Evolutionary conservation across 2,113 vertebrate species (phyloP).

Genomic region (Trichechus manatus): DNA sequence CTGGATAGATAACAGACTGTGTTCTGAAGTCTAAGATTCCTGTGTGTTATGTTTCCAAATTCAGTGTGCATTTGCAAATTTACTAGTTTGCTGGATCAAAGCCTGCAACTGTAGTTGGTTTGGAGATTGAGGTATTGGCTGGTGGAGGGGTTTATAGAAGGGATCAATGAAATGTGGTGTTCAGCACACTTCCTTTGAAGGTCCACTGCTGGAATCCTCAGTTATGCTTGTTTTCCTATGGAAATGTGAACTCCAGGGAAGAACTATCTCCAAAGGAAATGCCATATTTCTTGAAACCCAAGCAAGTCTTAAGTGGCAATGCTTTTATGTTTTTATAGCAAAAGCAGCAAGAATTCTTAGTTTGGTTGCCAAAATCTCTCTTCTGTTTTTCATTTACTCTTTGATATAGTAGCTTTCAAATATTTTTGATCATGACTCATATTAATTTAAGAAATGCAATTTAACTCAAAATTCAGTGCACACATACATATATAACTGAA

Average conservation of each 20-base stretch:
- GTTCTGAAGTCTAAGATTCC: neutral
- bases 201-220: conserved; percentile 38
- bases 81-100: neutral
- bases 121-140: neutral
- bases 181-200: conserved; percentile 54
- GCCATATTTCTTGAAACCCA: neutral
- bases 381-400: neutral
- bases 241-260: conserved; percentile 34
- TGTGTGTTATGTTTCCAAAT: neutral
- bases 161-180: neutral
- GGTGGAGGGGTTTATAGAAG: neutral
- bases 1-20: no score
- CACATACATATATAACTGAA: neutral
- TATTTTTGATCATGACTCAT: neutral
- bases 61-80: conserved; percentile 39
- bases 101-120: neutral
- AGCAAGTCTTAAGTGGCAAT: neutral
- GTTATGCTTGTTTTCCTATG: neutral
- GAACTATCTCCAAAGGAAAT: conserved; percentile 49
- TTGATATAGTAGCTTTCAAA: neutral
- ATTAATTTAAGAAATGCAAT: neutral
- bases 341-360: neutral
- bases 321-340: conserved; percentile 30
- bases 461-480: neutral
- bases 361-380: neutral